Evolutionary conservation across 2,888 invertebrate species (phyloP), one percentile per base, ranked within the genome.

Genomic region (Magallana nippona): DNA sequence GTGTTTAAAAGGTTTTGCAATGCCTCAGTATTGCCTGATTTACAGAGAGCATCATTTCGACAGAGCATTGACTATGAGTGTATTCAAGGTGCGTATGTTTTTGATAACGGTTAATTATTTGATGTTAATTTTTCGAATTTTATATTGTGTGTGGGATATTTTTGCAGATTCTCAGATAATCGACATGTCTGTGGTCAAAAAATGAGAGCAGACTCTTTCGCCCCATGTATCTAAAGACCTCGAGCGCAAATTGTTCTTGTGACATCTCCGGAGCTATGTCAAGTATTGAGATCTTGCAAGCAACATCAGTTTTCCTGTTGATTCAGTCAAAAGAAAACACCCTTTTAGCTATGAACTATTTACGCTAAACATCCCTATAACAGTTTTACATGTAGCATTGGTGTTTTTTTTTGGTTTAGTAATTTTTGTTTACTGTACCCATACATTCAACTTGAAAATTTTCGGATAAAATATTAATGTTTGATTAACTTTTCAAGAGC

Each of bases 1-100:
- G 27, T 5, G 32, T 32, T 71, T 32, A 22, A 32, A 3, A 71
- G 32, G 15, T 71, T 2, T 15, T 71, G 71, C 5, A 32, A 22
- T 11, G 22, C 22, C 22, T 27, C 32, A 10, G 1, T 27, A 10
- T 32, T 2, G 1, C 13, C 71, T 1, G 71, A 27, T 0, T 13
- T 71, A 27, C 22, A 71, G 32, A 15, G 17, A 27, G 27, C 71
- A 10, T 13, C 32, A 1, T 71, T 71, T 71, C 71, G 71, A 71
- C 71, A 71, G 13, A 71, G 71, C 27, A 27, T 71, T 32, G 71
- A 27, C 11, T 71, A 71, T 71, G 32, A 71, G 15, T 71, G 71
- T 71, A 71, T 71, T 13, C 71, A 71, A 71, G 71, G 71, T 71
- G 13, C 32, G 27, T 60, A 27, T 27, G n/a, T 27, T 27, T 8